Conservation (phyloP, 2,113 vertebrate genomes). For the Oxyura jamaicensis region DNA sequence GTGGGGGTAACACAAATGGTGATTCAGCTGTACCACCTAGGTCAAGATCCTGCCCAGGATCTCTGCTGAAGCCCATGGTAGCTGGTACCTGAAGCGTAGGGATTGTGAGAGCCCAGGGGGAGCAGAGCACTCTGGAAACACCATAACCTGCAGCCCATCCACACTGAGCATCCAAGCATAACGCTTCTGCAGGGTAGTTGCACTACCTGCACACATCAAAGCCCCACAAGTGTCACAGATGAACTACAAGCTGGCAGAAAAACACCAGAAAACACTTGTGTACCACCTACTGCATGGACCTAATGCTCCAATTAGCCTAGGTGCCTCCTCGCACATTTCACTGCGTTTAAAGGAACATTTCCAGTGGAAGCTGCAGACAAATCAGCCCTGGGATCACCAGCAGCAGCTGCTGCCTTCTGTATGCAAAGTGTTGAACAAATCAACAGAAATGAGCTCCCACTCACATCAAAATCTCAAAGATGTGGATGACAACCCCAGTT, state of each 20-base stretch:
- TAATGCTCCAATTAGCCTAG: neutral
- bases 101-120: neutral
- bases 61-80: neutral
- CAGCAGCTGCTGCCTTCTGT: conserved; percentile 45
- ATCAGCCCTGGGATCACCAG: neutral
- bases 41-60: neutral
- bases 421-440: neutral
- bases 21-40: neutral
- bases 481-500: neutral
- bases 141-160: neutral
- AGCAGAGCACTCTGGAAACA: neutral
- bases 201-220: neutral
- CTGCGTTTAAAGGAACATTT: neutral
- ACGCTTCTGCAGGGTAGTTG: neutral
- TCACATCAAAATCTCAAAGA: conserved; percentile 12
- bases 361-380: conserved; percentile 11
- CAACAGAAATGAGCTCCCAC: neutral
- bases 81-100: neutral
- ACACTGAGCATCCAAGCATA: neutral
- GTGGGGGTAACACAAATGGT: neutral
- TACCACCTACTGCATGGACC: neutral
- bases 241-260: conserved; percentile 9
- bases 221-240: neutral
- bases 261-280: neutral
- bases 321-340: neutral